These are phyloP conservation scores for Uropsilus gracilis DNA, from an alignment of 2,113 vertebrate genomes.

Conservation along the genomic window DNA sequence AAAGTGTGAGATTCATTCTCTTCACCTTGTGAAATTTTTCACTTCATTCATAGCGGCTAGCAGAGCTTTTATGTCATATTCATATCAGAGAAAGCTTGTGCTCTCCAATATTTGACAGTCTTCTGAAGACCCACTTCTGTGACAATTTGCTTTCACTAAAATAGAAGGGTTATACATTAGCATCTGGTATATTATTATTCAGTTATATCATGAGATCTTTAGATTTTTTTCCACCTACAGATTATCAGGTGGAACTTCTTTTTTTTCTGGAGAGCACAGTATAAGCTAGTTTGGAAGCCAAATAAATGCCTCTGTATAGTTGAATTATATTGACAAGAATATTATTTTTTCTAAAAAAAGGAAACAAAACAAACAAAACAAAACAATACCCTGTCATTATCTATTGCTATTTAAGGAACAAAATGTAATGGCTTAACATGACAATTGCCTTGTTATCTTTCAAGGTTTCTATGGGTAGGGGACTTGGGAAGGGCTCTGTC, in stretches of 20 bases:
- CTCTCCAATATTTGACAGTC: conserved; percentile 35
- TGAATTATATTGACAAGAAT: neutral
- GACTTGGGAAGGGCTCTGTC: neutral
- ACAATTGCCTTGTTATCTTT: neutral
- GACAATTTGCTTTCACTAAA: conserved; percentile 18
- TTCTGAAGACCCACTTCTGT: conserved; percentile 54
- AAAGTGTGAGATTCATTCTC: conserved; percentile 42
- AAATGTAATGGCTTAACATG: neutral
- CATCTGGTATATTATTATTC: neutral
- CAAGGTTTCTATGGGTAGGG: neutral
- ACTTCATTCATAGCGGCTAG: conserved; percentile 36
- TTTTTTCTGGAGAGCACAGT: neutral
- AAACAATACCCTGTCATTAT: no score
- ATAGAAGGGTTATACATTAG: conserved; percentile 27
- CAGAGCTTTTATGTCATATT: conserved; percentile 16
- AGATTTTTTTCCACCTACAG: neutral
- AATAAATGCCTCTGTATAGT: conserved; percentile 13
- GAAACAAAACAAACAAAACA: no score
- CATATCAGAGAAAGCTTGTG: conserved; percentile 39
- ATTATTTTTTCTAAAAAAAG: neutral
- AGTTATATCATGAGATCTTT: neutral
- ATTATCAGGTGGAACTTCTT: neutral
- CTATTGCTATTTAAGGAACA: neutral
- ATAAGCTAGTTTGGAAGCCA: conserved; percentile 27
- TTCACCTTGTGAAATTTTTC: conserved; percentile 38